Evolutionary conservation across 1,140 invertebrate genomes (phyloP), one percentile per base, ranked within the genome.

Genomic region (Hypothenemus hampei): DNA sequence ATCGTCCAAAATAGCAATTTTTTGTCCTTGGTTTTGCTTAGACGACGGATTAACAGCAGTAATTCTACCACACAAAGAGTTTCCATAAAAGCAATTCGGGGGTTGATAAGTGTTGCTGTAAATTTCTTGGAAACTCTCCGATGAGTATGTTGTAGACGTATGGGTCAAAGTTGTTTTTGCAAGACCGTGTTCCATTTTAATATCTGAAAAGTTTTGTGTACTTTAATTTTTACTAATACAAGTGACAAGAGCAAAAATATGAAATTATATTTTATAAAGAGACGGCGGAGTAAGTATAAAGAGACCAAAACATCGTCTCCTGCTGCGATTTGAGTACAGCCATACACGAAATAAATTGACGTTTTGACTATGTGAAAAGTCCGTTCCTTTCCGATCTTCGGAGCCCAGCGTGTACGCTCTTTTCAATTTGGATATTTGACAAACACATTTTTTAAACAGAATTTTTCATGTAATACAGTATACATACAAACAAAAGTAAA

Each of bases 41-140:
- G 18, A 22, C 44, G 44, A 11, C 54, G 52, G 20, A 57, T 20
- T n/a, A n/a, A n/a, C n/a, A 11, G 58, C 29, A 1, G 55, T 51
- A 7, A 58, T 51, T 43, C 60, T 63, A 37, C 63, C 63, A 31
- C 65, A 68, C 2, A 65, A 35, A 21, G 61, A 29, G 55, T 65
- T 66, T 15, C 62, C 59, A 44, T 69, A 69, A 53, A 69, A 67
- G 54, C 65, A 68, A 45, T 65, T 64, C n/a, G 57, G 21, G 19
- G 64, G 59, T 41, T 67, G 65, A 46, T 69, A 67, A 11, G 57
- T 40, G 16, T 53, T 51, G 1, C 63, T 36, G 40, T 69, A 69
- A 19, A 66, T 59, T 8, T 64, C 65, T 26, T 67, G 66, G 22
- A 68, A 67, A 19, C 50, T 59, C 22, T 67, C 64, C 10, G 58